Percentiles rank a stretch among this genome's conserved stretches.
Evolutionary conservation across 2,797 vertebrate species (phyloP).

Genomic region (Hypotaenidia okinawae): DNA sequence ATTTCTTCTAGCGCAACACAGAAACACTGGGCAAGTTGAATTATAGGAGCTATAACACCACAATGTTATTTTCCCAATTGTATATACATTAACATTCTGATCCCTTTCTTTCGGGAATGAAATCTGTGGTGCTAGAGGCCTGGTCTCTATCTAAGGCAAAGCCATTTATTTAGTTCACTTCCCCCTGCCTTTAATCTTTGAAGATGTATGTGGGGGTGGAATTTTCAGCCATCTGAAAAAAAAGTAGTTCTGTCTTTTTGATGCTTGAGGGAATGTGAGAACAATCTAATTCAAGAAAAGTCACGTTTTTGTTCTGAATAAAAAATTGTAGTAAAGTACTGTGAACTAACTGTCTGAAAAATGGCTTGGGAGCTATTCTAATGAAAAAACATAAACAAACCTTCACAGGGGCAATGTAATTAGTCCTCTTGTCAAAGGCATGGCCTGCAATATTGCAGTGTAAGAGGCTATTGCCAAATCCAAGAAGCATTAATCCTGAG

Average conservation of each 20-base stretch:
- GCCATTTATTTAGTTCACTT: background rate
- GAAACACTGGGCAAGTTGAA: background rate
- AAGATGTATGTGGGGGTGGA: background rate
- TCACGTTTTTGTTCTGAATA: background rate
- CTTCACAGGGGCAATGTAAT: background rate
- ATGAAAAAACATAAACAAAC: background rate
- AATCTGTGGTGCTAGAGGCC: background rate
- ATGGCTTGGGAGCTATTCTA: background rate
- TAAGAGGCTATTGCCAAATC: background rate
- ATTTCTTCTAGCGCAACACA: background rate
- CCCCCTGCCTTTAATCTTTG: background rate
- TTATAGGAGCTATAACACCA: background rate
- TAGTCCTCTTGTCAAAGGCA: background rate
- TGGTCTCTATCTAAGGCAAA: background rate
- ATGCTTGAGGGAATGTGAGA: background rate
- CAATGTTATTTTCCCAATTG: background rate
- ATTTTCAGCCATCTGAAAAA: conserved; percentile 11
- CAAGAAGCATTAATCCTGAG: background rate
- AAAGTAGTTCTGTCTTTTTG: background rate
- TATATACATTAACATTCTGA: background rate
- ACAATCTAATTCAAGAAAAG: background rate
- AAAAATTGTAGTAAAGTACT: background rate
- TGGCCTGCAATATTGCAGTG: background rate
- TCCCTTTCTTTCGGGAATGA: background rate
- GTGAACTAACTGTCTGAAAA: background rate